Evolutionary conservation across 1,140 invertebrate genomes (phyloP).

Genomic region (Chrysoperla carnea): DNA sequence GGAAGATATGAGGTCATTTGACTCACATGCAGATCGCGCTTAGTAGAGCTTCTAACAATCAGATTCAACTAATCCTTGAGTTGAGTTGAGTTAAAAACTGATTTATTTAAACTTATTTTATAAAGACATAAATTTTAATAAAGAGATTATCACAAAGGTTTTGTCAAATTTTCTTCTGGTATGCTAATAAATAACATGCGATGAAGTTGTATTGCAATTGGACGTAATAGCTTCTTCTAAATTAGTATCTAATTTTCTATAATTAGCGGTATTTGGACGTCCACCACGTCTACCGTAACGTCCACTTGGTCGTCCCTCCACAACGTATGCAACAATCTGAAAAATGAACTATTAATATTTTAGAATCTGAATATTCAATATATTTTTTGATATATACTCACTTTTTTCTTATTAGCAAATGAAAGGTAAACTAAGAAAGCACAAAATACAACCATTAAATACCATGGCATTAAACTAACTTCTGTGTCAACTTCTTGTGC

Average conservation of each 20-base stretch:
- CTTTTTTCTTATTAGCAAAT: background rate
- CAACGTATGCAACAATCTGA: constrained; percentile 35
- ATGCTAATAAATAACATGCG: constrained; percentile 19
- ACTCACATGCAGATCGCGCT: too few relatives aligned
- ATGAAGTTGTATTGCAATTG: constrained; percentile 20
- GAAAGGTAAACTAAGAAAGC: background rate
- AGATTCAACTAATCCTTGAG: too few relatives aligned
- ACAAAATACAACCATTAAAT: background rate
- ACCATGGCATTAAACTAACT: too few relatives aligned
- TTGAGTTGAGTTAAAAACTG: too few relatives aligned
- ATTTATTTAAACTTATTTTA: too few relatives aligned
- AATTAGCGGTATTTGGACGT: constrained; percentile 35
- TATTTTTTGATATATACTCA: background rate
- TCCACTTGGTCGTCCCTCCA: constrained; percentile 31
- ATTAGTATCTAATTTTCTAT: constrained; percentile 39
- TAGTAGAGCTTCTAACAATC: too few relatives aligned
- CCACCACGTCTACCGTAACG: constrained; percentile 24
- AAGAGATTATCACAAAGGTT: too few relatives aligned
- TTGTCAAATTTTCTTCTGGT: too few relatives aligned
- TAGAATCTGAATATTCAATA: background rate
- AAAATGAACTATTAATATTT: constrained; percentile 6
- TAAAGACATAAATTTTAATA: too few relatives aligned
- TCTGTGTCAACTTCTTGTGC: too few relatives aligned
- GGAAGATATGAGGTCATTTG: too few relatives aligned
- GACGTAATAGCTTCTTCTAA: constrained; percentile 42